These are phyloP conservation scores for Saturnia pavonia DNA, from an alignment of 2,888 invertebrate genomes.

Conservation along the genomic window DNA sequence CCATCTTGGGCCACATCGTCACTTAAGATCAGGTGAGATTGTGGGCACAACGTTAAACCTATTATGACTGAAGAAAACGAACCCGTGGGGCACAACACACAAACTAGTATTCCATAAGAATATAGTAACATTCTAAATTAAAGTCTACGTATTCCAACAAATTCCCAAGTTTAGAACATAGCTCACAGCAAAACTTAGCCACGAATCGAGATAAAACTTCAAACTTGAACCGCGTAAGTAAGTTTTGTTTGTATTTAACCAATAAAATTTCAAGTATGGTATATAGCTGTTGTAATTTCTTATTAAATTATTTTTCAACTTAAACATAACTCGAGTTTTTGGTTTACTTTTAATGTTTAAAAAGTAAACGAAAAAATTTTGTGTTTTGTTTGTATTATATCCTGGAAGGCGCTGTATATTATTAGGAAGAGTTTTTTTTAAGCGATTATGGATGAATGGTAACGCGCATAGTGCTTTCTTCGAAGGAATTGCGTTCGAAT, in stretches of 20 bases:
- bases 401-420: not conserved
- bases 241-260: conserved; percentile 8
- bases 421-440: not conserved
- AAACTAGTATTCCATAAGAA: not conserved
- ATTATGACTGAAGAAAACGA: too few relatives aligned
- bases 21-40: too few relatives aligned
- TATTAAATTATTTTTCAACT: conserved; percentile 11
- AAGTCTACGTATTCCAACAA: not conserved
- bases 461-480: too few relatives aligned
- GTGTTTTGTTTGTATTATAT: not conserved
- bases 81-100: too few relatives aligned
- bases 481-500: too few relatives aligned
- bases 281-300: conserved; percentile 1
- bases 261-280: conserved; percentile 2
- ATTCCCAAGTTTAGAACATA: not conserved
- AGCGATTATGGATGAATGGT: not conserved
- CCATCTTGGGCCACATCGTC: too few relatives aligned
- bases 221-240: conserved; percentile 7
- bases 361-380: not conserved
- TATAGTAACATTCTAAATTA: not conserved
- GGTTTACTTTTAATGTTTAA: conserved; percentile 5
- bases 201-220: conserved; percentile 11
- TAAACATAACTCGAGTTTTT: conserved; percentile 3
- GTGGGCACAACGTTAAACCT: too few relatives aligned
- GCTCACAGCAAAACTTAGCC: not conserved